Base-by-base conservation (phyloP, 1,140 invertebrate species). In the Hydropsyche tenuis region DNA sequence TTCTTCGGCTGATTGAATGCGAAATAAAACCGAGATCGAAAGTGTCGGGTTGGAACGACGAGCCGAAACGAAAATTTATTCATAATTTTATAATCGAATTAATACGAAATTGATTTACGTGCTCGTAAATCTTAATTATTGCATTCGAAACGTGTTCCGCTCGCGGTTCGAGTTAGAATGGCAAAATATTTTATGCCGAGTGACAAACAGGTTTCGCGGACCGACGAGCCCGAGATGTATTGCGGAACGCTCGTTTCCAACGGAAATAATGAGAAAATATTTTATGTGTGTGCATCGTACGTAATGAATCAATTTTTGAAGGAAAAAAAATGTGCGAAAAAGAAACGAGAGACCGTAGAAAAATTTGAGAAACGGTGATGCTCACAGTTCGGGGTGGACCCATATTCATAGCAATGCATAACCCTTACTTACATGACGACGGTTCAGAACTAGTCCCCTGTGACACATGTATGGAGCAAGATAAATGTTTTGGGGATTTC, bases 401-500 rank as follows among this genome's bases (percentile, higher is more conserved):
- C 65, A 51, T 51, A 69, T 51, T 69, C 46, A 30, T 46, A 69
- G 65, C 65, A 51, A 69, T 69, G 65, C 65, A 69, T 69, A 69
- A 69, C 65, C 65, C 65, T 69, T 69, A 69, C 65, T 65, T 65
- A 65, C 63, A 69, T 69, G 65, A 69, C 65, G 65, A 69, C 65
- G 65, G 65, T 69, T 69, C 65, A 56, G 23, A 56, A 70, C 68
- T 53, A 70, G 46, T 70, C 68, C 46, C 68, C 46, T 18, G 68
- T 69, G 68, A 70, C 68, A 56, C 68, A 56, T 56, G 68, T 56
- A 51, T 46, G 68, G 68, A 70, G 46, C 68, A 56, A 70, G 68
- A 70, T 70, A 70, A 70, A 70, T 56, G 68, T 70, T 70, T 70
- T 43, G 46, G 68, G 68, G 68, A 70, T 70, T 70, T 70, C 51